Base-by-base conservation (phyloP, 2,797 vertebrate genomes). In the Pseudochirops cupreus region DNA sequence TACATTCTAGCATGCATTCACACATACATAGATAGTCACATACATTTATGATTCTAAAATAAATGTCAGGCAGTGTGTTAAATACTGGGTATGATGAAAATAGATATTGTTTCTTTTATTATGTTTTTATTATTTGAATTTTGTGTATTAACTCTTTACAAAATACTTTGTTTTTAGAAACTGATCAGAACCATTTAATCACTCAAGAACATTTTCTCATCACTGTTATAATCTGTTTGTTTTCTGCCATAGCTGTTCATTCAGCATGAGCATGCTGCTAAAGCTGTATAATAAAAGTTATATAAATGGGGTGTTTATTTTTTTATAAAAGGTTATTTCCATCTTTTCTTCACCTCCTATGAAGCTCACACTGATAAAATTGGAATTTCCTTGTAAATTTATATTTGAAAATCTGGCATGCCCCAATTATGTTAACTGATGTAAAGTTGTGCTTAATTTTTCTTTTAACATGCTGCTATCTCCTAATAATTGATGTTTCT, bases 391-490 rank as follows among this genome's bases (percentile, higher is more conserved):
- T 92, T 94, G 90, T 14, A 26, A 55, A 9, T 74, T 92, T 56
- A 57, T 28, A 87, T 92, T 95, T 91, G 59, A 93, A 96, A 93
- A 93, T 46, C 52, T 94, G n/a, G 90, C 93, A 46, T 92, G 56
- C 0, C 46, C 0, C 21, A 92, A 39, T 82, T 52, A 92, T 39
- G 92, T 2, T 54, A 92, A 94, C 21, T 59, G n/a, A 92, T 95
- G 74, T 96, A n/a, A 94, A 93, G 53, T 87, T 89, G 39, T 50
- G 26, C 24, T 93, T 67, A 1, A 89, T 93, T 46, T 82, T 92
- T 29, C 4, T 91, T 92, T 62, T 29, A 62, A 94, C 28, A 58
- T 93, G 33, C 91, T 33, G 56, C 39, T 50, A 46, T 93, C 93
- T 91, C 53, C 18, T 96, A 52, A n/a, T n/a, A 90, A 74, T 52